Base-by-base conservation (phyloP, 2,888 invertebrate species). In the Agonopterix arenella region DNA sequence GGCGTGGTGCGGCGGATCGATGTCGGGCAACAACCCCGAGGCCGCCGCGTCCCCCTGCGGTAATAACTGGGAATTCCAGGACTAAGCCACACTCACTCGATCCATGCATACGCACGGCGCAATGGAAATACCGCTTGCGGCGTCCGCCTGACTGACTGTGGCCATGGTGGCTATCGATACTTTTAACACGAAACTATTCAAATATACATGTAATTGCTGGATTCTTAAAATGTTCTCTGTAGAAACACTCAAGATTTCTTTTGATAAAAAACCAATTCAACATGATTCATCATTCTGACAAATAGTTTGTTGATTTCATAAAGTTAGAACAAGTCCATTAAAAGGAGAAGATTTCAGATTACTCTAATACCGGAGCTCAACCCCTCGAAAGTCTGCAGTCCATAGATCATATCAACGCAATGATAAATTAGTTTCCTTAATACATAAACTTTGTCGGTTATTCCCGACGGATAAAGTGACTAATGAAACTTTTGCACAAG, bases 31-130 rank as follows among this genome's bases (percentile, higher is more conserved):
- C 85, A 84, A 86, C 85, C 88, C 67, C 82, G 71, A 69, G 64
- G 62, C 68, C 66, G 62, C 72, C 68, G 73, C 80, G 64, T 74
- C 80, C 82, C 83, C 80, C 73, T 78, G 74, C 79, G 62, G 76
- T 80, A 79, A 76, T 82, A 79, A 79, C 78, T 75, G 88, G 88
- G 76, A 88, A 86, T 84, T 82, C 88, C 88, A 81, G 78, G 73
- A 84, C 68, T 28, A 28, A 74, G 59, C 66, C 60, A 43, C 11
- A 8, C 11, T 64, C 54, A 62, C 62, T 71, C 64, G 64, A 62
- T 64, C 68, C 57, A 62, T 73, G 73, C 69, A 74, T 64, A 68
- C 64, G 28, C 64, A 64, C 61, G 57, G 50, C 49, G 57, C 59
- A 61, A 54, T 69, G 86, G 83, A 76, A 85, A 84, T 81, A 82